A percentile compares a stretch with the other conserved stretches of the same genome.
Evolutionary conservation across 2,888 invertebrate species (phyloP).

Genomic region (Pycnomerus fuliginosus): DNA sequence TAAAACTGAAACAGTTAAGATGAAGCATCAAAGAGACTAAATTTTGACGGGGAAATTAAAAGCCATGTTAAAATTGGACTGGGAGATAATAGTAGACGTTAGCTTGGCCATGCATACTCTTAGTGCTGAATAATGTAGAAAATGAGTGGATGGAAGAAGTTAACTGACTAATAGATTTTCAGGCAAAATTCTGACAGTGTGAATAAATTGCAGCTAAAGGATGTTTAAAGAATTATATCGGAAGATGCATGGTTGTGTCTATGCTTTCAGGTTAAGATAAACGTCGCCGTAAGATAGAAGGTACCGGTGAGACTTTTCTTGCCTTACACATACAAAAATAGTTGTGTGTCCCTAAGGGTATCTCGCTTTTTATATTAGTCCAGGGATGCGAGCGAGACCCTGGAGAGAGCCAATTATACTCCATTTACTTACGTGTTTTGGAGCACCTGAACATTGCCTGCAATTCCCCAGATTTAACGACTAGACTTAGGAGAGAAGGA

Average conservation of each 20-base stretch:
- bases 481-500: neutral
- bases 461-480: neutral
- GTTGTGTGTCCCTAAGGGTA: slow-evolving; percentile 10
- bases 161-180: too few relatives aligned
- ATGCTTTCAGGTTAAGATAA: slow-evolving; percentile 7
- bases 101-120: too few relatives aligned
- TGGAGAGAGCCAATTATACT: slow-evolving; percentile 16
- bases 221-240: slow-evolving; percentile 10
- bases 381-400: slow-evolving; percentile 11
- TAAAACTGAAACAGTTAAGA: too few relatives aligned
- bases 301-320: slow-evolving; percentile 11
- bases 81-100: too few relatives aligned
- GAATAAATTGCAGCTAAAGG: slow-evolving; percentile 7
- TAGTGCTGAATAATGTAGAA: too few relatives aligned
- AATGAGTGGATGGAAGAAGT: too few relatives aligned
- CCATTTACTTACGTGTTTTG: slow-evolving; percentile 17
- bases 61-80: too few relatives aligned
- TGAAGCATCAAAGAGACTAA: too few relatives aligned
- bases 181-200: too few relatives aligned
- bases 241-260: slow-evolving; percentile 9
- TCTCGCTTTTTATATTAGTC: slow-evolving; percentile 13
- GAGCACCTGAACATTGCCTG: slow-evolving; percentile 9
- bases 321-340: slow-evolving; percentile 15
- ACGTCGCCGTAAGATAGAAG: slow-evolving; percentile 9
- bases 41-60: too few relatives aligned